These are phyloP conservation scores for Plemyria rubiginata DNA, from an alignment of 2,888 invertebrate species.

Conservation along the genomic window DNA sequence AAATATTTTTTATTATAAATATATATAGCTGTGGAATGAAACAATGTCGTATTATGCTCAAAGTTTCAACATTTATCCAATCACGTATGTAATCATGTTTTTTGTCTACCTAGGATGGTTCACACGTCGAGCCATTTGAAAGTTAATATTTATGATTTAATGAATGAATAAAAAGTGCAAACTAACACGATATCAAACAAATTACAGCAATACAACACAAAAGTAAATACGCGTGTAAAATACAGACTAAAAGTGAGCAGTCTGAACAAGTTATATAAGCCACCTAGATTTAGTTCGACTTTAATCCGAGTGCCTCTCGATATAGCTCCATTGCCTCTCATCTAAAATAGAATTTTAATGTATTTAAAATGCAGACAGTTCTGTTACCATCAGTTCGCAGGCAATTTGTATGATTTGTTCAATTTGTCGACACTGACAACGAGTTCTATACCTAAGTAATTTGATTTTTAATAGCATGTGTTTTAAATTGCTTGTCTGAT, in stretches of 20 bases:
- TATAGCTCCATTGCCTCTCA: conserved; percentile 18
- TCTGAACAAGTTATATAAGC: conserved; percentile 48
- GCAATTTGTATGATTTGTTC: conserved; percentile 1
- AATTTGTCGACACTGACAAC: not conserved
- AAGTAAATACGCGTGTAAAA: not conserved
- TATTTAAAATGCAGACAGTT: conserved; percentile 18
- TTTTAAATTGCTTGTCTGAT: too few relatives aligned
- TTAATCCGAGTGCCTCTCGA: conserved; percentile 26
- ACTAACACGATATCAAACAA: too few relatives aligned
- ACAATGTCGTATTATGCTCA: not conserved
- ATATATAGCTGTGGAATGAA: not conserved
- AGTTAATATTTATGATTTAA: too few relatives aligned
- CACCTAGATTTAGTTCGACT: conserved; percentile 34
- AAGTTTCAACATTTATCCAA: too few relatives aligned
- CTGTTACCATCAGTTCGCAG: not conserved
- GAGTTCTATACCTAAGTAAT: not conserved
- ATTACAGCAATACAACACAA: too few relatives aligned
- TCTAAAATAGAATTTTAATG: conserved; percentile 16
- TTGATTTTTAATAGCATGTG: too few relatives aligned
- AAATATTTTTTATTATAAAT: not conserved
- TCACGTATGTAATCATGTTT: too few relatives aligned
- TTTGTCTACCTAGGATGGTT: too few relatives aligned
- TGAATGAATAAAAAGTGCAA: too few relatives aligned
- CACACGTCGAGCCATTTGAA: too few relatives aligned
- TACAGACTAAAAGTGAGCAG: conserved; percentile 44